Evolutionary conservation across 2,888 invertebrate species (phyloP), one percentile per base, ranked within the genome.

Genomic region (Orgyia antiqua): DNA sequence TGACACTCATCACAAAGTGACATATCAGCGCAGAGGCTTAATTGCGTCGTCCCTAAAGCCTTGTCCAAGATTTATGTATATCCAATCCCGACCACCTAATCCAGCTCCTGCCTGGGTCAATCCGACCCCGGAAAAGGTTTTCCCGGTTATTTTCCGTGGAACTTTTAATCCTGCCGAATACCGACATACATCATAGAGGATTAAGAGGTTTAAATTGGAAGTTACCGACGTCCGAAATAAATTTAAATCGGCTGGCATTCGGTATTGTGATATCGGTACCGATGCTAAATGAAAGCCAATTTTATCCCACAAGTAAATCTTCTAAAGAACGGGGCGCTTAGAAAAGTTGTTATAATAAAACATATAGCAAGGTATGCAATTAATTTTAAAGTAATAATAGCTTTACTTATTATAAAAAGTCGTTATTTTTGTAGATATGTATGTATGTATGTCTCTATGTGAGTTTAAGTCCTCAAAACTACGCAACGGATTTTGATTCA

Each of bases 171-270:
- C 86, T 56, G 71, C 77, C 75, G 83, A 86, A 86, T 86, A 84
- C 86, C 86, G 77, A 80, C 82, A 86, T 86, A 83, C 83, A 86
- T 86, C 86, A 86, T 86, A 83, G 78, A 74, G 86, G 86, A 86
- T 86, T 86, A 86, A 86, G 84, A 84, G 86, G 86, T 84, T 86
- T 86, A 86, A 86, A 86, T 86, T 86, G 86, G 86, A 86, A 86
- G 86, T 86, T 84, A 86, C 86, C 86, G 83, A 83, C 86, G 86
- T 79, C 79, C 82, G 82, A 83, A 83, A 86, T 86, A 86, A 86
- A 86, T 86, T 86, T 83, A 82, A 83, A 86, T 84, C 86, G 86
- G 76, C 69, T 73, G 80, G 83, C 82, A 80, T 68, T 69, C 73
- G 75, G 82, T 83, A 84, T 84, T 86, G 86, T 86, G 82, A 82